Conservation (phyloP, 2,113 vertebrate genomes). For the Catharus bicknelli region DNA sequence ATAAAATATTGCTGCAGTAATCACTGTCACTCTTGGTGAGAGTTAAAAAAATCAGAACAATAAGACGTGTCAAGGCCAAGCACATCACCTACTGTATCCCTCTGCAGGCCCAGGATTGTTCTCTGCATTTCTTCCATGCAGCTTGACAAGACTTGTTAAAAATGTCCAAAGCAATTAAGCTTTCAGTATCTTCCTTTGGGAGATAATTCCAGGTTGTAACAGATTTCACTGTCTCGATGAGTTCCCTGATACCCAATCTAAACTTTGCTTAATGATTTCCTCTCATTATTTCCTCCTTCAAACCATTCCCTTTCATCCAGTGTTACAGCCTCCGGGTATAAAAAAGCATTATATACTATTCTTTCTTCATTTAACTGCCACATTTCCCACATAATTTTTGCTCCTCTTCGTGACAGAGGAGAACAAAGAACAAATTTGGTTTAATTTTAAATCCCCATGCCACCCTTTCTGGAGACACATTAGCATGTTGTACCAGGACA, state of each 20-base stretch:
- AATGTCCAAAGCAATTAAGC: conserved; percentile 31
- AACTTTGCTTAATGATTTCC: conserved; percentile 36
- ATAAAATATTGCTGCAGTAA: not conserved
- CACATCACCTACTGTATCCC: not conserved
- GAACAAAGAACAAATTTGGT: not conserved
- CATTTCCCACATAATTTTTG: not conserved
- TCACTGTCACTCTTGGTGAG: not conserved
- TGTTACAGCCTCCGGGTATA: not conserved
- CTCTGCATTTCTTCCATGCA: not conserved
- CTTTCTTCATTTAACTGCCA: not conserved
- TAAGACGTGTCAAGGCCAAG: not conserved
- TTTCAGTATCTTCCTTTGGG: not conserved
- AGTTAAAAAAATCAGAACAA: not conserved
- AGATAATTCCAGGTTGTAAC: conserved; percentile 13
- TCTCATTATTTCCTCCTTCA: conserved; percentile 28
- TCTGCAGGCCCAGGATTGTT: not conserved
- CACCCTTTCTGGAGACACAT: not conserved
- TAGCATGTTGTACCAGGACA: not conserved
- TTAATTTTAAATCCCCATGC: not conserved
- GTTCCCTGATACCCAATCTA: not conserved
- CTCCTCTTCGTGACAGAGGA: not conserved
- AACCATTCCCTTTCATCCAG: not conserved
- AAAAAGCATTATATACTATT: not conserved
- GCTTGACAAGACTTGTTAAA: conserved; percentile 26
- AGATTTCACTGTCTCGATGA: not conserved